A percentile compares a stretch with the other conserved stretches of the same genome.
phyloP scores from a whole-genome alignment of 1,140 invertebrate genomes.

The Tetraneura akinire region DNA sequence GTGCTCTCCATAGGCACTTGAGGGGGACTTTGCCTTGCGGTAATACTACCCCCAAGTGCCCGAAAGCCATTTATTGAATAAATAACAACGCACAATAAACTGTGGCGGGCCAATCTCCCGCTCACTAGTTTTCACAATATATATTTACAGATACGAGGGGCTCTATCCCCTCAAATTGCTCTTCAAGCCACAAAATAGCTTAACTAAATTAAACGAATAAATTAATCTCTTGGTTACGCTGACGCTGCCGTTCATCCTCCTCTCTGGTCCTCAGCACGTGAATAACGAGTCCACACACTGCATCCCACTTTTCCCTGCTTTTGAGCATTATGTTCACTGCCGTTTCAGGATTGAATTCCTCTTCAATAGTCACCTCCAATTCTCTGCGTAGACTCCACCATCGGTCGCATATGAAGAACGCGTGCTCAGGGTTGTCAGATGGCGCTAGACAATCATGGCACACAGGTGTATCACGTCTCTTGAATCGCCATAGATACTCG shows the following conservation, averaged over 20 bases:
- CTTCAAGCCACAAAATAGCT: neutral
- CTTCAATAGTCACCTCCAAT: neutral
- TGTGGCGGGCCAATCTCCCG: conserved; percentile 27
- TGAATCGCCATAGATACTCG: neutral
- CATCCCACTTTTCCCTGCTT: neutral
- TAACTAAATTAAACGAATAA: neutral
- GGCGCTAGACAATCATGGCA: neutral
- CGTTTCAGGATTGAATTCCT: neutral
- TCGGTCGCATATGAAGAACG: neutral
- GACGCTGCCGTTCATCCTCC: neutral
- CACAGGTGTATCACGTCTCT: neutral
- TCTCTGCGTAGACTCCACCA: neutral
- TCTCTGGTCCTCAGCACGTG: neutral
- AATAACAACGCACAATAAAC: neutral
- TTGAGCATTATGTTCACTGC: neutral
- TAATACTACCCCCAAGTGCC: conserved; percentile 6
- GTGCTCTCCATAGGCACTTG: neutral
- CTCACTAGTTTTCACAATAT: conserved; percentile 3
- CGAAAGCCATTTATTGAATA: conserved; percentile 24
- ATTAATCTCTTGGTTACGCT: neutral
- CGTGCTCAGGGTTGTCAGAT: neutral
- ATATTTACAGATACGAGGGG: neutral
- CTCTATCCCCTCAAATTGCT: neutral
- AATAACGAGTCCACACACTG: neutral
- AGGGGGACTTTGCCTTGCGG: conserved; percentile 29